phyloP scores from a whole-genome alignment of 2,113 vertebrate genomes.

The Patagioenas fasciata region DNA sequence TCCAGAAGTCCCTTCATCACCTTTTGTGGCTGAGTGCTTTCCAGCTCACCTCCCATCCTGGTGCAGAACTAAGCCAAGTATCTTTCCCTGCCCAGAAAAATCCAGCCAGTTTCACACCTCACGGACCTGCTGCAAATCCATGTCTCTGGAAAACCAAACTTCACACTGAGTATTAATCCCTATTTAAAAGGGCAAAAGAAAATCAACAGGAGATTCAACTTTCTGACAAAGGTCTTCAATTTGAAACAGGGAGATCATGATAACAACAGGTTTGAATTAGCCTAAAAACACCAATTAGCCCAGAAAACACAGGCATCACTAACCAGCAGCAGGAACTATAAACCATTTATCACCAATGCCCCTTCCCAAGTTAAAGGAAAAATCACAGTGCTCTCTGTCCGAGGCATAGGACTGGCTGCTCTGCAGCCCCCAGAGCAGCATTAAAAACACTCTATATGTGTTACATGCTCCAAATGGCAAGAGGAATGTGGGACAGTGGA shows the following conservation, averaged over 20 bases:
- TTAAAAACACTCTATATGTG: not conserved
- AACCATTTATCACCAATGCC: not conserved
- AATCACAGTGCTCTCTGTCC: not conserved
- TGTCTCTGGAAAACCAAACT: not conserved
- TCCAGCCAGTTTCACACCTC: not conserved
- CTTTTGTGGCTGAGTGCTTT: fast-evolving
- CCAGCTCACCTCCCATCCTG: not conserved
- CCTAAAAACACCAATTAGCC: not conserved
- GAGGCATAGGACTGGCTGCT: not conserved
- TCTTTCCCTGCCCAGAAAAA: not conserved
- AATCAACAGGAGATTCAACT: not conserved
- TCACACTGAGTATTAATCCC: not conserved
- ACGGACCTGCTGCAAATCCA: not conserved
- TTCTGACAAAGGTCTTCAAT: not conserved
- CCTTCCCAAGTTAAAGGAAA: not conserved
- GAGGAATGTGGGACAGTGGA: not conserved
- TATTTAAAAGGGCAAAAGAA: not conserved
- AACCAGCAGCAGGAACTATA: not conserved
- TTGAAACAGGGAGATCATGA: not conserved
- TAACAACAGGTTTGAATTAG: not conserved
- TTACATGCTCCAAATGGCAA: slow-evolving; percentile 49
- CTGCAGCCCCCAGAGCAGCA: not conserved
- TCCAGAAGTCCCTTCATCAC: not conserved
- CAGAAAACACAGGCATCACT: not conserved
- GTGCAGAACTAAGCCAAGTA: not conserved